A percentile compares a stretch with the other conserved stretches of the same genome.
These are phyloP conservation scores for Rhagonycha fulva DNA, from an alignment of 2,888 invertebrate genomes.

Conservation along the genomic window DNA sequence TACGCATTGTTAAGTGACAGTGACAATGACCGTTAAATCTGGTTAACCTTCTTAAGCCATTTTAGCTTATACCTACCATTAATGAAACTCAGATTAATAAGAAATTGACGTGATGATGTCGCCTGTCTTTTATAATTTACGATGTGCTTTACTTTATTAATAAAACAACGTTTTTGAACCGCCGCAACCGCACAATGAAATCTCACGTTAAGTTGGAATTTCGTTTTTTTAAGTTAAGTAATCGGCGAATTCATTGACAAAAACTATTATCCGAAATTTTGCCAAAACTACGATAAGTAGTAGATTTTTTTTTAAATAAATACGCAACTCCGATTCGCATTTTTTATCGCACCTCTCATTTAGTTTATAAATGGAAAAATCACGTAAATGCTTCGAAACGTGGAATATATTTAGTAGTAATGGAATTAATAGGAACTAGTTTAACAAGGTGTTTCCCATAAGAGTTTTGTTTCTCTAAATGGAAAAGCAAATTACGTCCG, in stretches of 20 bases:
- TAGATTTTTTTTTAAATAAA: too few relatives aligned
- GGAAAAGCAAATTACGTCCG: constrained; percentile 34
- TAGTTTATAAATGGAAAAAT: not conserved
- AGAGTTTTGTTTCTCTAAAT: constrained; percentile 29
- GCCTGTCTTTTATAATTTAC: constrained; percentile 9
- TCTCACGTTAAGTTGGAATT: not conserved
- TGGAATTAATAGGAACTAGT: constrained; percentile 21
- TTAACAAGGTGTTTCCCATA: constrained; percentile 29
- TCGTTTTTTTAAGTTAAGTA: not conserved
- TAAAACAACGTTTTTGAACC: not conserved
- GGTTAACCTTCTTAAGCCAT: constrained; percentile 36
- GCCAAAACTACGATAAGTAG: not conserved
- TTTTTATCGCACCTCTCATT: not conserved
- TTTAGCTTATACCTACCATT: constrained; percentile 6
- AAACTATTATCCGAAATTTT: not conserved
- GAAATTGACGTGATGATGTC: constrained; percentile 10
- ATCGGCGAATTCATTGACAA: not conserved
- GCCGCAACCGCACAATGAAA: not conserved
- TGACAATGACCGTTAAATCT: constrained; percentile 38
- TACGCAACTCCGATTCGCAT: not conserved
- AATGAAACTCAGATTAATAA: constrained; percentile 17
- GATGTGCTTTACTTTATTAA: not conserved
- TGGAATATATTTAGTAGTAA: constrained; percentile 7
- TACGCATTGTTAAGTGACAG: constrained; percentile 34
- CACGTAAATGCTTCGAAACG: not conserved